Evolutionary conservation across 2,113 vertebrate genomes (phyloP).

Genomic region (Mirounga angustirostris): DNA sequence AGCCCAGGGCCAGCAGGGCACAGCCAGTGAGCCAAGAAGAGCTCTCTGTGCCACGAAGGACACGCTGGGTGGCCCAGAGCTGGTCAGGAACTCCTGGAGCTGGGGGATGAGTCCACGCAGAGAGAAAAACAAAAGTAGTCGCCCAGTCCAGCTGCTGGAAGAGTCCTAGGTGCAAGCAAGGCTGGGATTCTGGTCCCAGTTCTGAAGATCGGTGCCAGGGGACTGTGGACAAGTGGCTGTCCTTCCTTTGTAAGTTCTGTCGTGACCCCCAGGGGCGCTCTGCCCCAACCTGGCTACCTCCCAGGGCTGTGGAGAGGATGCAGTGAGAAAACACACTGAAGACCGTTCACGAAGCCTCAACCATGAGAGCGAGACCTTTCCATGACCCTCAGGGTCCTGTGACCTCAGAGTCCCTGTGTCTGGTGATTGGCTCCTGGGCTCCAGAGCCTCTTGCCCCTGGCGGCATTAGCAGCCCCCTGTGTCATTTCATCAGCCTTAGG

Average conservation of each 20-base stretch:
- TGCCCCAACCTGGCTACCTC: not conserved
- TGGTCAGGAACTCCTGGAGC: not conserved
- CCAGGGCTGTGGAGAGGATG: not conserved
- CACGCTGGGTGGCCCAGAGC: not conserved
- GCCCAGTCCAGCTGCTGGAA: not conserved
- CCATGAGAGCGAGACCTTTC: not conserved
- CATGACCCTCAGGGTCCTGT: fast-evolving
- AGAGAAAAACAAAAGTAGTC: not conserved
- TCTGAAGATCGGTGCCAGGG: not conserved
- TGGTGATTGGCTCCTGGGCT: not conserved
- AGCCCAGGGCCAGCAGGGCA: not conserved
- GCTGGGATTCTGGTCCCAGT: not conserved
- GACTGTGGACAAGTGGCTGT: not conserved
- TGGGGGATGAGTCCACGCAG: not conserved
- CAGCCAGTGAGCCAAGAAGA: not conserved
- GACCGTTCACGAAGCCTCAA: not conserved
- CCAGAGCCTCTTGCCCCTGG: not conserved
- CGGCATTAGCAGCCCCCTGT: fast-evolving
- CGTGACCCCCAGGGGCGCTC: not conserved
- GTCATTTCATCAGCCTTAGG: not conserved
- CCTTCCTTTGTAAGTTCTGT: not conserved
- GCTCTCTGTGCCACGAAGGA: too few species aligned
- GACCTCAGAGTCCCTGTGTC: not conserved
- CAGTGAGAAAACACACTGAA: not conserved
- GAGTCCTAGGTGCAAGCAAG: not conserved